phyloP scores from a whole-genome alignment of 1,140 invertebrate species.

The Ruditapes philippinarum region DNA sequence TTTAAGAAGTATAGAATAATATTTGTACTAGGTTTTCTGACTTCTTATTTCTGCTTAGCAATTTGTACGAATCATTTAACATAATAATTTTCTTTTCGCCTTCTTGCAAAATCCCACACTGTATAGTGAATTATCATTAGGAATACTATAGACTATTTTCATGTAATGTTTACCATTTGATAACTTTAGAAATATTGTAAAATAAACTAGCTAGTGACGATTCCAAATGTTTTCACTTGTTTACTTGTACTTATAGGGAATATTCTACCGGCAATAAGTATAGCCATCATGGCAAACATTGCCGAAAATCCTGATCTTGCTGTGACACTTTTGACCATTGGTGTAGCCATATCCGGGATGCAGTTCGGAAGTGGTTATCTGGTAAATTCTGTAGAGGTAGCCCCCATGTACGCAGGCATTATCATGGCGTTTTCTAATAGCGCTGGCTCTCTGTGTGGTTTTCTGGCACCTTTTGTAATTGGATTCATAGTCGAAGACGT shows the following conservation, averaged over 20 bases:
- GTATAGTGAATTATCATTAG: no score
- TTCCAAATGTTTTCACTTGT: no score
- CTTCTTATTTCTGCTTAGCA: no score
- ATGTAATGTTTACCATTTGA: no score
- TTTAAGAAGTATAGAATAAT: no score
- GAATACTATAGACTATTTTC: no score
- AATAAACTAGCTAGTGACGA: no score
- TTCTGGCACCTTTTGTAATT: constrained; percentile 76
- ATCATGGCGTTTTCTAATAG: constrained; percentile 83
- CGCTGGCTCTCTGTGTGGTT: constrained; percentile 79
- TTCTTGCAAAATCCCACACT: no score
- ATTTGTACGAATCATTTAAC: no score
- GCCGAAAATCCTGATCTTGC: constrained; percentile 89
- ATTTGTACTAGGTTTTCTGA: no score
- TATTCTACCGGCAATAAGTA: constrained; percentile 76
- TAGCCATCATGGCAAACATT: constrained; percentile 79
- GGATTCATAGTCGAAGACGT: constrained; percentile 75
- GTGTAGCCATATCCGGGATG: constrained; percentile 91
- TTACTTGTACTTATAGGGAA: constrained; percentile 65
- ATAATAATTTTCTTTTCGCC: no score
- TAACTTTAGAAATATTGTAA: no score
- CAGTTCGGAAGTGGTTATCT: constrained; percentile 91
- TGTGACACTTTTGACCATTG: constrained; percentile 92
- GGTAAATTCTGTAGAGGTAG: constrained; percentile 95
- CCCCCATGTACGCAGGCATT: constrained; percentile 89